Conservation (phyloP, 2,113 vertebrate genomes). For the Lutjanus erythropterus region DNA sequence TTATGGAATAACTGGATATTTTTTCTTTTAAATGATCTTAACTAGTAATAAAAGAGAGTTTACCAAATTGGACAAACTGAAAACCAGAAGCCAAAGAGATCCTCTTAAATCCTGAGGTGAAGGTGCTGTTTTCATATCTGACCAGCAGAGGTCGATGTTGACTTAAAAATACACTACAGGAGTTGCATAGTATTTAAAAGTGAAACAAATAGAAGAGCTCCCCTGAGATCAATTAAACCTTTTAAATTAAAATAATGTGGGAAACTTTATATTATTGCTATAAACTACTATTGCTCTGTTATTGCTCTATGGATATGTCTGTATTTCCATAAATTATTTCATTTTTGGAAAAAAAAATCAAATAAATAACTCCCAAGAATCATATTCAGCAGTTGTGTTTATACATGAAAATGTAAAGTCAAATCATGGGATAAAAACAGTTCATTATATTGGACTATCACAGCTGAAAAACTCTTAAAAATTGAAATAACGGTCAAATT, state of each 20-base stretch:
- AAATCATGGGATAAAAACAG: no score
- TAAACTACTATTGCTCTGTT: not conserved
- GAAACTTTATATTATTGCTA: not conserved
- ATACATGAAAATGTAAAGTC: no score
- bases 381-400: not conserved
- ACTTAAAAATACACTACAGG: not conserved
- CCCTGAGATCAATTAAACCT: not conserved
- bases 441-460: no score
- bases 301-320: not conserved
- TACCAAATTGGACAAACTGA: not conserved
- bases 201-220: not conserved
- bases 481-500: no score
- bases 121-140: not conserved
- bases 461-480: no score
- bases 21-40: not conserved
- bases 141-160: slow-evolving; percentile 69
- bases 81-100: not conserved
- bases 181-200: not conserved
- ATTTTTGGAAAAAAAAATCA: not conserved
- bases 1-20: not conserved
- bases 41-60: not conserved
- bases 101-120: not conserved
- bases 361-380: not conserved
- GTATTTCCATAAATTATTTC: not conserved
- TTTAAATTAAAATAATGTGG: not conserved